Percentiles rank a stretch among this genome's conserved stretches.
phyloP scores from a whole-genome alignment of 2,797 vertebrate species.

The Sebastes matsubarae region DNA sequence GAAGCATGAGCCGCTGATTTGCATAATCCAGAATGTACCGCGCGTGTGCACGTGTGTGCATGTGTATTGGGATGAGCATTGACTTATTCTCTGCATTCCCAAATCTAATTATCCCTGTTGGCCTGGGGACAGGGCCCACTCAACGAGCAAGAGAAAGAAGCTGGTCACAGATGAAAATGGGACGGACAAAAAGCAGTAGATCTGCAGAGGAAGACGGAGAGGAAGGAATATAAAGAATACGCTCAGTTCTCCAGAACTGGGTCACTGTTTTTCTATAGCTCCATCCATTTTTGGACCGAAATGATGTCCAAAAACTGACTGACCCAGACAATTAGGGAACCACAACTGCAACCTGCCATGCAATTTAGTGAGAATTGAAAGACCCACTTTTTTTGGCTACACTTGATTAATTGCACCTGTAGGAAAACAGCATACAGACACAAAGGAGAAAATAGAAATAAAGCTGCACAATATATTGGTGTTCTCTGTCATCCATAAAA shows the following conservation, averaged over 20 bases:
- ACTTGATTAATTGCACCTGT: slow-evolving; percentile 9
- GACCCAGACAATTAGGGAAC: slow-evolving; percentile 33
- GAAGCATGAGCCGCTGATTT: slow-evolving; percentile 70
- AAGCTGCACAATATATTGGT: background rate
- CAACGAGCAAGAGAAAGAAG: slow-evolving; percentile 63
- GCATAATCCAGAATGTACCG: slow-evolving; percentile 76
- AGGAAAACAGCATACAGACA: background rate
- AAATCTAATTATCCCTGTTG: slow-evolving; percentile 79
- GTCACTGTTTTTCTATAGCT: slow-evolving; percentile 61
- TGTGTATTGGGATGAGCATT: slow-evolving; percentile 53
- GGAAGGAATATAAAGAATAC: slow-evolving; percentile 40
- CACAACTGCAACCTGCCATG: background rate
- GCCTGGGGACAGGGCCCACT: slow-evolving; percentile 66
- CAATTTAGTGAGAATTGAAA: slow-evolving; percentile 13
- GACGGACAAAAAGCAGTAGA: slow-evolving; percentile 51
- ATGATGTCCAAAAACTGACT: slow-evolving; percentile 25
- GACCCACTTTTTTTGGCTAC: background rate
- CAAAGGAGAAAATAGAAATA: background rate
- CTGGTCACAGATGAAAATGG: slow-evolving; percentile 67
- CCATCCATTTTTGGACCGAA: slow-evolving; percentile 27
- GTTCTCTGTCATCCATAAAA: background rate
- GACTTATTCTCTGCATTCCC: slow-evolving; percentile 75
- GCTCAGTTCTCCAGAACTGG: slow-evolving; percentile 56
- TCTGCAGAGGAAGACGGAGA: slow-evolving; percentile 41
- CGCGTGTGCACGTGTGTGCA: background rate